Percentiles rank a stretch among this genome's conserved stretches.
These are phyloP conservation scores for Penaeus vannamei DNA, from an alignment of 1,140 invertebrate genomes.

Conservation along the genomic window DNA sequence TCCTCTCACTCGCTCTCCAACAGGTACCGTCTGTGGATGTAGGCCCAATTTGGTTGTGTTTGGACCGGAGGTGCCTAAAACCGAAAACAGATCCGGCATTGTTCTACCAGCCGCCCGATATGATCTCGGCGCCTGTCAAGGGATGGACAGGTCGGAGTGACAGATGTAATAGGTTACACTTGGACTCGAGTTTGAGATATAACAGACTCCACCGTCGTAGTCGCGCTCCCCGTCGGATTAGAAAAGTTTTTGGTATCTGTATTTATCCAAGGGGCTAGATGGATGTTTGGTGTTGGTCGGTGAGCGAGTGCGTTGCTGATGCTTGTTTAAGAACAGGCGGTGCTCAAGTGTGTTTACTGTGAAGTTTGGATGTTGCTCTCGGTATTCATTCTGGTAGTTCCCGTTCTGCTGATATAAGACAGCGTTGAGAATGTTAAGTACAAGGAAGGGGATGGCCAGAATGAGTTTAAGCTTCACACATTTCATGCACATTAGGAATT, in stretches of 20 bases:
- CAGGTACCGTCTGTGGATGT: conserved; percentile 40
- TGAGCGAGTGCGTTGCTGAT: too few species aligned
- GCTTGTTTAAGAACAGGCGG: too few species aligned
- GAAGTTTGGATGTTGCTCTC: too few species aligned
- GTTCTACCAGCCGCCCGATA: conserved; percentile 39
- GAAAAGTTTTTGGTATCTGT: neutral
- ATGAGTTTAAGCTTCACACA: too few species aligned
- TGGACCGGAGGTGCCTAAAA: conserved; percentile 17
- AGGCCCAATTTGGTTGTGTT: conserved; percentile 48
- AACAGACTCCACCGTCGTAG: conserved; percentile 1
- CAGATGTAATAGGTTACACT: conserved; percentile 55
- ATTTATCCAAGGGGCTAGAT: neutral
- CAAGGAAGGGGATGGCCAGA: too few species aligned
- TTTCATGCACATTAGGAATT: too few species aligned
- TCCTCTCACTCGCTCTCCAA: neutral
- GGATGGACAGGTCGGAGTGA: conserved; percentile 37
- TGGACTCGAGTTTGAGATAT: conserved; percentile 45
- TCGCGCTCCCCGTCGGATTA: too few species aligned
- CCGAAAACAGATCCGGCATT: conserved; percentile 55
- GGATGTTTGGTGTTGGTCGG: neutral
- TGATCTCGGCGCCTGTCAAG: conserved; percentile 48
- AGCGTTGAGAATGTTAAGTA: too few species aligned
- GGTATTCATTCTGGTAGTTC: too few species aligned
- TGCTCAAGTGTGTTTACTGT: too few species aligned
- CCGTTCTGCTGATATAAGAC: too few species aligned